Conservation (phyloP, 2,888 invertebrate genomes). For the Bibio marci region DNA sequence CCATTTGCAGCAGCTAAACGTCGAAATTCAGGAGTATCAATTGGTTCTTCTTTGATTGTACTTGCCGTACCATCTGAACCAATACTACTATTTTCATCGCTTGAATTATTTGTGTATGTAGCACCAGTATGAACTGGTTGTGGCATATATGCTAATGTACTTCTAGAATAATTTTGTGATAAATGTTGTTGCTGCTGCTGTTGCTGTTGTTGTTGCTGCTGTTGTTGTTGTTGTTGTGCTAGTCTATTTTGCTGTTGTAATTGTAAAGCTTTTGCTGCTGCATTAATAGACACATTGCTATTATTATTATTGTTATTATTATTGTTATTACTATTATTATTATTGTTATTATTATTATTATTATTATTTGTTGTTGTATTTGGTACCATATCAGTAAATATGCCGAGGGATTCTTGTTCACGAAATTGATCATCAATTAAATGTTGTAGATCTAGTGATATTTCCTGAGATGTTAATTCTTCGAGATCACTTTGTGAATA, state of each 20-base stretch:
- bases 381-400: conserved; percentile 70
- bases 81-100: conserved; percentile 38
- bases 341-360: background rate
- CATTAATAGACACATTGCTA: conserved; percentile 17
- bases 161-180: conserved; percentile 35
- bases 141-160: conserved; percentile 77
- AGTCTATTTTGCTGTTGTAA: conserved; percentile 18
- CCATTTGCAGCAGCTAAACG: conserved; percentile 40
- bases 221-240: conserved; percentile 22
- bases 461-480: conserved; percentile 82
- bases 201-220: conserved; percentile 25
- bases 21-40: conserved; percentile 60
- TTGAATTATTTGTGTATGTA: conserved; percentile 32
- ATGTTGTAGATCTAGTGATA: conserved; percentile 79
- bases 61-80: conserved; percentile 51
- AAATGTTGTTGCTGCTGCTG: conserved; percentile 14
- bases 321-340: conserved; percentile 5
- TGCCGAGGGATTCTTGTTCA: conserved; percentile 53
- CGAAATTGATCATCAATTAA: conserved; percentile 86
- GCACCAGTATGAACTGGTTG: conserved; percentile 64
- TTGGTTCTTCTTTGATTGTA: conserved; percentile 73
- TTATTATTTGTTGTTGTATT: conserved; percentile 19
- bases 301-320: conserved; percentile 8
- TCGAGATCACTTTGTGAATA: conserved; percentile 70
- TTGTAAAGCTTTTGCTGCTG: conserved; percentile 27